These are phyloP conservation scores for Aspidiotus destructor DNA, from an alignment of 2,888 invertebrate genomes.

Conservation along the genomic window DNA sequence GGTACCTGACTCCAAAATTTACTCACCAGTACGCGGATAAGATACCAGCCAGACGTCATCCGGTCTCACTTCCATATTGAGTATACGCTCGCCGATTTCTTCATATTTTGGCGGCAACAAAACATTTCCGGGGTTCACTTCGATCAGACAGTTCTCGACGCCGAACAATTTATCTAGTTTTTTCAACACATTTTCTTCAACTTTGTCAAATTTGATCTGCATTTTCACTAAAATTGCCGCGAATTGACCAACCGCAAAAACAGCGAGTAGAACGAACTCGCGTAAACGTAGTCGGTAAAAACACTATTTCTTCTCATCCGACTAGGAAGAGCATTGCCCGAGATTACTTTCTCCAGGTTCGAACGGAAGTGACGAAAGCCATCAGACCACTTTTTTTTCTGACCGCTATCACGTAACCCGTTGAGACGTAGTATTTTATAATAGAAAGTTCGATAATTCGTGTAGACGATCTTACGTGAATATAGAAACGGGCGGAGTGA, in stretches of 20 bases:
- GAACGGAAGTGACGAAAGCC: constrained; percentile 2
- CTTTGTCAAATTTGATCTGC: constrained; percentile 49
- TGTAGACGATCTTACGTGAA: neutral
- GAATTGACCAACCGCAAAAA: neutral
- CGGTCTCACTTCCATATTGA: constrained; percentile 59
- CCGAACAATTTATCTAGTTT: constrained; percentile 59
- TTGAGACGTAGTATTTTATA: neutral
- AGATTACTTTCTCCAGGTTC: neutral
- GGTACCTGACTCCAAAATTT: neutral
- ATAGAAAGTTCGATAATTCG: neutral
- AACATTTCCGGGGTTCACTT: constrained; percentile 61
- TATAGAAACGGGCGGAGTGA: too few relatives aligned
- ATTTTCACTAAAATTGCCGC: constrained; percentile 52
- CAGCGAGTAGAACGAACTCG: neutral
- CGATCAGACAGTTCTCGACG: constrained; percentile 57
- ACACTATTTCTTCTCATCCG: neutral
- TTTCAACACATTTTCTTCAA: constrained; percentile 51
- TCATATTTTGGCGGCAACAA: constrained; percentile 60
- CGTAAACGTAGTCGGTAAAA: neutral
- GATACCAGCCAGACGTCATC: constrained; percentile 80
- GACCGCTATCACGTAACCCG: neutral
- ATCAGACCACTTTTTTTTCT: neutral
- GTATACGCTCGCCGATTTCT: constrained; percentile 57
- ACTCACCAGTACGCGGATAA: constrained; percentile 74
- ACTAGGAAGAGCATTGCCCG: neutral